Percentiles rank a stretch among this genome's conserved stretches.
phyloP scores from a whole-genome alignment of 2,888 invertebrate genomes.

The Pemphredon lugubris region DNA sequence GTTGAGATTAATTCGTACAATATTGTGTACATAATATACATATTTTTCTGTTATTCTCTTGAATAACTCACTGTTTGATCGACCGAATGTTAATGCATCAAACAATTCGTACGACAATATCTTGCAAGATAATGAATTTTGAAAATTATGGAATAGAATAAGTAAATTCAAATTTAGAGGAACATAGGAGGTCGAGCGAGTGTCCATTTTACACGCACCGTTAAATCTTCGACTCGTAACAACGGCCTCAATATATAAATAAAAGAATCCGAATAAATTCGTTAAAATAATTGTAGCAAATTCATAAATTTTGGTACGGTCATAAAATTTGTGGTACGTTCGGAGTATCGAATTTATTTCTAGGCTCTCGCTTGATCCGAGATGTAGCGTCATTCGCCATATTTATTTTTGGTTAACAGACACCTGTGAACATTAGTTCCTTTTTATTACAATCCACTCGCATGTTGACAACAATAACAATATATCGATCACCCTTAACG shows the following conservation, averaged over 20 bases:
- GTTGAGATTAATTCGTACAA: no score
- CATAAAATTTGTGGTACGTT: no score
- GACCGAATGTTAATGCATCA: no score
- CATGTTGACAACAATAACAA: conserved; percentile 19
- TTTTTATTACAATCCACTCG: conserved; percentile 10
- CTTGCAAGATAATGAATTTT: no score
- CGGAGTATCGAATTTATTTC: neutral
- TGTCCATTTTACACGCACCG: neutral
- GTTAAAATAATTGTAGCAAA: neutral
- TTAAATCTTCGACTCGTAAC: neutral
- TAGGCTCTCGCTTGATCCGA: conserved; percentile 34
- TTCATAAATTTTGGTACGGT: no score
- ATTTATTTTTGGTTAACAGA: conserved; percentile 57
- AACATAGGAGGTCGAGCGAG: neutral
- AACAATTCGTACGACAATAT: no score
- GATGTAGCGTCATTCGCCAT: conserved; percentile 64
- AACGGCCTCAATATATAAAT: neutral
- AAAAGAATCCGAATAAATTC: neutral
- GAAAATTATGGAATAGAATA: no score
- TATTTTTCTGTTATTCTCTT: no score
- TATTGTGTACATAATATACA: no score
- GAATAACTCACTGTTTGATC: no score
- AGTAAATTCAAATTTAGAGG: conserved; percentile 23
- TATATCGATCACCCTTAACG: conserved; percentile 7
- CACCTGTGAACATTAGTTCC: conserved; percentile 47